Evolutionary conservation across 1,140 invertebrate species (phyloP).

Genomic region (Drosophila kepulauana): DNA sequence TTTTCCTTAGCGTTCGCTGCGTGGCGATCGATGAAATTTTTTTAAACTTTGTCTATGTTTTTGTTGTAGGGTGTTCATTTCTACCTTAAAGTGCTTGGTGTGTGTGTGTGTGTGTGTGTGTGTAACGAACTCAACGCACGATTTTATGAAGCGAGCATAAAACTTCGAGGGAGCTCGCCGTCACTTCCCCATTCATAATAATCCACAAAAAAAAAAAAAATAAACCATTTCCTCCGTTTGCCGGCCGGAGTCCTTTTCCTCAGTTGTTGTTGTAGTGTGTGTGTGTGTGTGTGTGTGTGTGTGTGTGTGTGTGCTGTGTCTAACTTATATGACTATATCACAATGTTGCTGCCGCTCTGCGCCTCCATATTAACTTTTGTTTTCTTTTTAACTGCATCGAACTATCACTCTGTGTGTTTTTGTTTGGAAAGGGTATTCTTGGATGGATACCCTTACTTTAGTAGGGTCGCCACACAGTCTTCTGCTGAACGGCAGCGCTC

Average conservation of each 20-base stretch:
- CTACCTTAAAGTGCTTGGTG: slow-evolving; percentile 5
- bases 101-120: slow-evolving; percentile 28
- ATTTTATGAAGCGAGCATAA: slow-evolving; percentile 83
- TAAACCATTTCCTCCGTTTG: slow-evolving; percentile 41
- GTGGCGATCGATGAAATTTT: slow-evolving; percentile 45
- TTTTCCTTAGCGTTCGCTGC: slow-evolving; percentile 42
- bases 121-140: slow-evolving; percentile 71
- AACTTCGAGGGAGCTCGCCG: slow-evolving; percentile 77
- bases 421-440: slow-evolving; percentile 11
- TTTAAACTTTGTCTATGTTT: background rate
- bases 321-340: slow-evolving; percentile 83
- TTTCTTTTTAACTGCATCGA: slow-evolving; percentile 22
- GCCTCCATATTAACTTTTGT: slow-evolving; percentile 22
- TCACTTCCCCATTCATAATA: background rate
- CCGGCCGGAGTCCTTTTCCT: slow-evolving; percentile 64
- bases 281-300: slow-evolving; percentile 5
- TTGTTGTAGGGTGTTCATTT: slow-evolving; percentile 3
- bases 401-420: slow-evolving; percentile 54
- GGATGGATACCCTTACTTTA: slow-evolving; percentile 77
- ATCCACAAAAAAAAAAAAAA: no score
- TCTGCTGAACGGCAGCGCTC: slow-evolving; percentile 86
- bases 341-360: slow-evolving; percentile 79
- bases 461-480: slow-evolving; percentile 92
- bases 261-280: background rate
- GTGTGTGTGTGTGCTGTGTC: slow-evolving; percentile 20